phyloP scores from a whole-genome alignment of 2,797 vertebrate species.

The Acestrorhynchus altus region DNA sequence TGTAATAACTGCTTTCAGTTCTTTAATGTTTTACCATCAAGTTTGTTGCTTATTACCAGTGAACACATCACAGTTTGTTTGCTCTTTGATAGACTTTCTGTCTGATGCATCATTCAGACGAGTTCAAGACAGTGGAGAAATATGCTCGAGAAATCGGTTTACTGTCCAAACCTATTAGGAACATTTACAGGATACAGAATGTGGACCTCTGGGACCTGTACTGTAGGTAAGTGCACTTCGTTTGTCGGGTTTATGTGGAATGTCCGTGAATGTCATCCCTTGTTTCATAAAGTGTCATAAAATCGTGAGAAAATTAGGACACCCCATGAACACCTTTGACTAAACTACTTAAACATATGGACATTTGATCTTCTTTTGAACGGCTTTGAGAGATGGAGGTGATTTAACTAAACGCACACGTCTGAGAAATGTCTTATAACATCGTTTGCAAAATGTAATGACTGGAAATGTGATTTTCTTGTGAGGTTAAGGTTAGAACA shows the following conservation, averaged over 20 bases:
- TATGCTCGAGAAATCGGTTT: constrained; percentile 79
- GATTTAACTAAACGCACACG: too few species aligned
- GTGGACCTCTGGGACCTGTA: constrained; percentile 88
- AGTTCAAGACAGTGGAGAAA: constrained; percentile 78
- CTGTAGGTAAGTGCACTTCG: constrained; percentile 76
- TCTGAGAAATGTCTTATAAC: too few species aligned
- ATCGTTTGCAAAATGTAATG: too few species aligned
- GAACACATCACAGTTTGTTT: neutral
- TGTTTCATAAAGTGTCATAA: too few species aligned
- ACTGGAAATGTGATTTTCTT: too few species aligned
- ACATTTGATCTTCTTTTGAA: too few species aligned
- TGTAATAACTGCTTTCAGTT: neutral
- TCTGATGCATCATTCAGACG: constrained; percentile 76
- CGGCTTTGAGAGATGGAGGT: too few species aligned
- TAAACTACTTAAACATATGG: too few species aligned
- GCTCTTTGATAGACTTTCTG: constrained; percentile 75
- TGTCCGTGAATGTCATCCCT: neutral
- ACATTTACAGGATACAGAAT: constrained; percentile 88
- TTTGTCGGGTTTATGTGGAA: neutral
- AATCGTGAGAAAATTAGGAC: too few species aligned
- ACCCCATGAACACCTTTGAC: too few species aligned
- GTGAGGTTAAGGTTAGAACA: too few species aligned
- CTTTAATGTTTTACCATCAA: neutral
- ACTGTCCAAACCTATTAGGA: constrained; percentile 70
- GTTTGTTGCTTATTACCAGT: neutral